phyloP scores from a whole-genome alignment of 2,113 vertebrate species.

The Hemibagrus wyckioides region DNA sequence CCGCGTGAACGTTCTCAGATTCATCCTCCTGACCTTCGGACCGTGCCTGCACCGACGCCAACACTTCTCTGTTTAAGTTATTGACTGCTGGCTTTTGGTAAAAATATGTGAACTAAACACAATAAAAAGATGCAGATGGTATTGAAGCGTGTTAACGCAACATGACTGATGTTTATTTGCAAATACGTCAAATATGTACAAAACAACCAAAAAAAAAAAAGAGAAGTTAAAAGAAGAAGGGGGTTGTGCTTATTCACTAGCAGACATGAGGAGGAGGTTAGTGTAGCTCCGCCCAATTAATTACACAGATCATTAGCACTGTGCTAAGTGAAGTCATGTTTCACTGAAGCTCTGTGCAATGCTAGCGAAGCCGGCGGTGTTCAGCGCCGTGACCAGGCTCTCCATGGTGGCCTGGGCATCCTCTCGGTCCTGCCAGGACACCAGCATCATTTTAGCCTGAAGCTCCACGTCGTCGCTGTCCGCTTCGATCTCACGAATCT shows the following conservation, averaged over 20 bases:
- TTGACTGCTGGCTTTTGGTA: constrained; percentile 83
- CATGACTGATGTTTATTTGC: constrained; percentile 30
- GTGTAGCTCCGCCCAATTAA: background rate
- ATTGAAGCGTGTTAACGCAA: background rate
- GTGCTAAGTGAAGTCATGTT: constrained; percentile 48
- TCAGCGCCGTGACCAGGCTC: constrained; percentile 80
- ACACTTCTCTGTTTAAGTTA: constrained; percentile 73
- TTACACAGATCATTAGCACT: background rate
- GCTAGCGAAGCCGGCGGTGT: constrained; percentile 78
- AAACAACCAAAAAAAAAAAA: constrained; percentile 26
- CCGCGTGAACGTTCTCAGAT: background rate
- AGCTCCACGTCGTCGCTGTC: constrained; percentile 91
- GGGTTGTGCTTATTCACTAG: background rate
- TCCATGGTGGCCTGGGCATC: constrained; percentile 84
- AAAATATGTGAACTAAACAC: constrained; percentile 54
- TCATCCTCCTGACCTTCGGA: background rate
- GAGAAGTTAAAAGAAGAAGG: background rate
- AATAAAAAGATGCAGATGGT: constrained; percentile 42
- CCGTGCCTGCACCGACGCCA: constrained; percentile 32
- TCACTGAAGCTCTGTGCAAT: constrained; percentile 81
- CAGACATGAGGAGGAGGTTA: background rate
- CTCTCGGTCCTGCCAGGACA: constrained; percentile 96
- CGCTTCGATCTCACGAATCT: constrained; percentile 89
- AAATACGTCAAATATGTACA: constrained; percentile 4
- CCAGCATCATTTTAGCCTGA: constrained; percentile 92